phyloP scores from a whole-genome alignment of 2,113 vertebrate species.

The Silurus meridionalis region DNA sequence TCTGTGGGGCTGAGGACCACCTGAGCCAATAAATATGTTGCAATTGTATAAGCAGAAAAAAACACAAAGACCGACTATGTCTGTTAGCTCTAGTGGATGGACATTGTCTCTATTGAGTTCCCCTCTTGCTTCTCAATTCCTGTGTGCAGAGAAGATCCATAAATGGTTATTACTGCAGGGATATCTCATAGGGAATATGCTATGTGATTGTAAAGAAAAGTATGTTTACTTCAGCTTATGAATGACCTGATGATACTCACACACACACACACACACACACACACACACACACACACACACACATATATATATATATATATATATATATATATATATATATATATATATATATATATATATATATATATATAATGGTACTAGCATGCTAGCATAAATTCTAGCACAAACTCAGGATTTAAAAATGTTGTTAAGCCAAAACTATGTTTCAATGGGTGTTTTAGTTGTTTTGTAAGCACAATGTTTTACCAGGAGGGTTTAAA shows the following conservation, averaged over 20 bases:
- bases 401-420: not conserved
- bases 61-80: conserved; percentile 52
- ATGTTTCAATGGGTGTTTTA: not conserved
- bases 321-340: too few species aligned
- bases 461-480: not conserved
- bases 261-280: too few species aligned
- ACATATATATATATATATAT: too few species aligned
- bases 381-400: not conserved
- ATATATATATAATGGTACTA: too few species aligned
- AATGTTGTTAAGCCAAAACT: not conserved
- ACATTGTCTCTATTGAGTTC: conserved; percentile 47
- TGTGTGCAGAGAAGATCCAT: conserved; percentile 9
- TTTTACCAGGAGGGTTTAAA: not conserved
- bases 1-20: conserved; percentile 12
- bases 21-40: conserved; percentile 1
- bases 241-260: not conserved
- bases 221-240: not conserved
- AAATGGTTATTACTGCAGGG: conserved; percentile 5
- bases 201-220: not conserved
- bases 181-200: not conserved
- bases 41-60: not conserved
- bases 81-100: conserved; percentile 56
- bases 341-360: too few species aligned
- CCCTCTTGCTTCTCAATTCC: conserved; percentile 21
- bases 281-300: too few species aligned